These are phyloP conservation scores for Trogon surrucura DNA, from an alignment of 2,113 vertebrate species.

Conservation along the genomic window DNA sequence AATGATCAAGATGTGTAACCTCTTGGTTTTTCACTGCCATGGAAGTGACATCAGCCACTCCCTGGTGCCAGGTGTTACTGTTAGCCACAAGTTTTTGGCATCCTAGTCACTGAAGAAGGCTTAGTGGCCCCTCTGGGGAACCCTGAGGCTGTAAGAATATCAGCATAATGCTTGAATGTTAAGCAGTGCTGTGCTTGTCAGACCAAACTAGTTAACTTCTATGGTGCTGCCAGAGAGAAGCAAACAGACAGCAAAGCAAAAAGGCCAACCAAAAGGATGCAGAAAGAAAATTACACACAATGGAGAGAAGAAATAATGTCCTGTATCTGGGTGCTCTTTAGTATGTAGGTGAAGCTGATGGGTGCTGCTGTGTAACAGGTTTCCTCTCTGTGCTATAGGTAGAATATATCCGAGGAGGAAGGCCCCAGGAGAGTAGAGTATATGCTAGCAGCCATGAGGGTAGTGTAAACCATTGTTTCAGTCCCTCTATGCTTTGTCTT, in stretches of 20 bases:
- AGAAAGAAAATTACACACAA: neutral
- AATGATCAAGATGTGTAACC: slow-evolving; percentile 7
- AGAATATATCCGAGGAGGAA: neutral
- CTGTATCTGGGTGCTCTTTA: neutral
- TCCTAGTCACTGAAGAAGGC: neutral
- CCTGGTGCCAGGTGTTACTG: neutral
- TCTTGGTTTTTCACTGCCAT: neutral
- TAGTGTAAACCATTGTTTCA: neutral
- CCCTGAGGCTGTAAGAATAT: neutral
- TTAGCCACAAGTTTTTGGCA: neutral
- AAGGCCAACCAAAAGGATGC: neutral
- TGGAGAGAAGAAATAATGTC: neutral
- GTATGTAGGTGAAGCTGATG: neutral
- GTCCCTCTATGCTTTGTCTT: neutral
- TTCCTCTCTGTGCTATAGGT: neutral
- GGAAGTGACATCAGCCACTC: neutral
- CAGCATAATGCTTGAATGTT: neutral
- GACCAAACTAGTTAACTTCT: neutral
- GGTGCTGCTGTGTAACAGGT: neutral
- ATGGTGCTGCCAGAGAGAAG: neutral
- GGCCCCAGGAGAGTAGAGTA: neutral
- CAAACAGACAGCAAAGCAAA: neutral
- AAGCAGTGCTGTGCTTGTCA: neutral
- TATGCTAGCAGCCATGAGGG: neutral
- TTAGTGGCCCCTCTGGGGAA: neutral